phyloP scores from a whole-genome alignment of 23 tunicate genomes.

The Trididemnum miniatum region DNA sequence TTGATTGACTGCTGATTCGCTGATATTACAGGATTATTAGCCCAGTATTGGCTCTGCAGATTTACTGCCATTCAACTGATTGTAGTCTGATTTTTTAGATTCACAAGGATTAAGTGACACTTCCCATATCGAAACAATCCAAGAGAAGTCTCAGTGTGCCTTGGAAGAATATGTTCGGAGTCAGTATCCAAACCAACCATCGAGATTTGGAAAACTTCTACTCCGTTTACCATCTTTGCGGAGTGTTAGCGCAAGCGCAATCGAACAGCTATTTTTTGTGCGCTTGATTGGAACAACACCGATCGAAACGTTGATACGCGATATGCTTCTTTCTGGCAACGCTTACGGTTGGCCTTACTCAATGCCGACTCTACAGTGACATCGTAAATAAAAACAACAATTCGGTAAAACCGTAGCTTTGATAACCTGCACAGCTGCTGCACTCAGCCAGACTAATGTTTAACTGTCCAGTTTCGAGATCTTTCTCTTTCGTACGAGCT shows the following conservation, averaged over 20 bases:
- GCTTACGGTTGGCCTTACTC: constrained; percentile 92
- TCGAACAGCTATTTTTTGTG: constrained; percentile 97
- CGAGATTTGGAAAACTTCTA: constrained; percentile 93
- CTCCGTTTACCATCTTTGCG: constrained; percentile 95
- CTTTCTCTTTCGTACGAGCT: too few relatives aligned
- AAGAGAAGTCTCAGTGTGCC: constrained; percentile 96
- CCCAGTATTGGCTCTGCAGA: too few relatives aligned
- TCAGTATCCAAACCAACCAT: constrained; percentile 96
- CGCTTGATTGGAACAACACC: constrained; percentile 97
- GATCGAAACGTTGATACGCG: constrained; percentile 96
- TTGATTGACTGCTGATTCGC: too few relatives aligned
- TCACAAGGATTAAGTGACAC: constrained; percentile 96
- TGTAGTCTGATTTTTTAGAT: constrained; percentile 38
- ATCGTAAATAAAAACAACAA: constrained; percentile 22
- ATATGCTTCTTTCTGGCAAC: constrained; percentile 94
- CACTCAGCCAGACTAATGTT: too few relatives aligned
- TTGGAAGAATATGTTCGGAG: constrained; percentile 90
- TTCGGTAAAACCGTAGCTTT: background rate
- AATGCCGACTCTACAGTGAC: constrained; percentile 36
- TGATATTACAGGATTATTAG: too few relatives aligned
- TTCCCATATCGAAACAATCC: constrained; percentile 83
- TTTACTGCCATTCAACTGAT: background rate
- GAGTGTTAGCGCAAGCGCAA: constrained; percentile 92
- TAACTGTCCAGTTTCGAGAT: too few relatives aligned
- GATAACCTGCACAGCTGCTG: too few relatives aligned